Conservation (phyloP, 2,113 vertebrate genomes). For the Ondatra zibethicus region DNA sequence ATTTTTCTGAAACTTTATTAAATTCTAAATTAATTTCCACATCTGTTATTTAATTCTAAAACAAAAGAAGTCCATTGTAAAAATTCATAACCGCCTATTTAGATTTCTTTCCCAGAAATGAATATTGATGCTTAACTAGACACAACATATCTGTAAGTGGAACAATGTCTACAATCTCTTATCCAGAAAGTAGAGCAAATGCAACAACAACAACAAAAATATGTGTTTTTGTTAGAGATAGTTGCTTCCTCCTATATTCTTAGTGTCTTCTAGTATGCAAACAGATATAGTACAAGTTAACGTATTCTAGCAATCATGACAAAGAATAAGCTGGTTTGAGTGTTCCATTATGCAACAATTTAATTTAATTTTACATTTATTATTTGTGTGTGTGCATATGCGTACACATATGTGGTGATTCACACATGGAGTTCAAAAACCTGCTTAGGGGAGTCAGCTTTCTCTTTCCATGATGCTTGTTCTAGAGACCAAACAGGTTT, state of each 20-base stretch:
- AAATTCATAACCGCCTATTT: neutral
- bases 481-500: neutral
- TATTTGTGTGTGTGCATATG: neutral
- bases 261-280: neutral
- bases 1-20: neutral
- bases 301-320: neutral
- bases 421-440: neutral
- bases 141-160: neutral
- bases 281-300: neutral
- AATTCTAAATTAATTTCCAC: neutral
- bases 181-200: neutral
- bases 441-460: neutral
- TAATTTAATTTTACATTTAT: neutral
- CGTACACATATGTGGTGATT: neutral
- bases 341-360: neutral
- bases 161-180: neutral
- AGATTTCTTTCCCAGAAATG: neutral
- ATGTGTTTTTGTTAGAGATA: neutral
- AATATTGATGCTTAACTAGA: neutral
- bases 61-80: neutral
- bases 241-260: neutral
- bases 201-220: neutral
- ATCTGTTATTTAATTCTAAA: conserved; percentile 1
- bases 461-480: neutral
- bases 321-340: neutral